Evolutionary conservation across 2,888 invertebrate species (phyloP).

Genomic region (Tenodera sinensis): DNA sequence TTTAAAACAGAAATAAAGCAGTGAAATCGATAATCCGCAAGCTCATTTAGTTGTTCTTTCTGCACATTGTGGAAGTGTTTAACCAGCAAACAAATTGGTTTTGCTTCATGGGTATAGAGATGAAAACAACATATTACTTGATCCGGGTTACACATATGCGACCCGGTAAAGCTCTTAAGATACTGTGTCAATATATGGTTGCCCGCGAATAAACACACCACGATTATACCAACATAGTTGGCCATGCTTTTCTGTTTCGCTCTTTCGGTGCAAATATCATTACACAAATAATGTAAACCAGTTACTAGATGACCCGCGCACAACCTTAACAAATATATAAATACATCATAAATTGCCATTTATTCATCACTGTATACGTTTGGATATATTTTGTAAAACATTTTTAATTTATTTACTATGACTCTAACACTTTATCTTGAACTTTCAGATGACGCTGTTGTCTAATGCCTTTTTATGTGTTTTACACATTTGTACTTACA

Average conservation of each 20-base stretch:
- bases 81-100: neutral
- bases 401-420: too few relatives aligned
- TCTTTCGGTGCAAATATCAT: neutral
- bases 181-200: neutral
- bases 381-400: too few relatives aligned
- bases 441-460: too few relatives aligned
- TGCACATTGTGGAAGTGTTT: neutral
- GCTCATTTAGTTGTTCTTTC: neutral
- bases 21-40: neutral
- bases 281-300: neutral
- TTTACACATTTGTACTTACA: too few relatives aligned
- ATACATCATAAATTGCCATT: too few relatives aligned
- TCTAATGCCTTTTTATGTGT: too few relatives aligned
- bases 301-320: too few relatives aligned
- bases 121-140: neutral
- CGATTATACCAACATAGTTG: neutral
- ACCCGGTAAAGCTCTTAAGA: neutral
- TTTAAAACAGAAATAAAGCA: neutral
- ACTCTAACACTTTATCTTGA: too few relatives aligned
- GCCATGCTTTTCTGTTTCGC: neutral
- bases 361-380: too few relatives aligned
- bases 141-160: neutral
- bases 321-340: too few relatives aligned
- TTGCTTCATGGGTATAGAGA: neutral
- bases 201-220: neutral